These are phyloP conservation scores for Epistrophe eligans DNA, from an alignment of 2,888 invertebrate species.

Conservation along the genomic window DNA sequence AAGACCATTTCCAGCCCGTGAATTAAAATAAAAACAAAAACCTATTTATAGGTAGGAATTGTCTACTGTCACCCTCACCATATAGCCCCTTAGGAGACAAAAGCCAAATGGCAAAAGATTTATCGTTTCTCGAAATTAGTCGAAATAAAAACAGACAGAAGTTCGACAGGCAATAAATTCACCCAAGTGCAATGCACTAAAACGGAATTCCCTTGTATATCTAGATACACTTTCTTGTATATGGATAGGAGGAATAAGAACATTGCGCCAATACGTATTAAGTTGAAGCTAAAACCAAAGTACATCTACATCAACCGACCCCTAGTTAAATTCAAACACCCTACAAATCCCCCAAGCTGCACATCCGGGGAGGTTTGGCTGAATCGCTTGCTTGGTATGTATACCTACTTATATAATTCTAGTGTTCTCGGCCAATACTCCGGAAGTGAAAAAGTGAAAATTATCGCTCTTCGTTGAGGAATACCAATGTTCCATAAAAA, in stretches of 20 bases:
- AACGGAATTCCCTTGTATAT: constrained; percentile 63
- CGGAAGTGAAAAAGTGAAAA: constrained; percentile 77
- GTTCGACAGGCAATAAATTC: constrained; percentile 76
- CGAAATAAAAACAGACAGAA: constrained; percentile 73
- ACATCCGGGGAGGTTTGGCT: constrained; percentile 4
- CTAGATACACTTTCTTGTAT: background rate
- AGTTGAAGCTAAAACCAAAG: constrained; percentile 6
- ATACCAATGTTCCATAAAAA: constrained; percentile 30
- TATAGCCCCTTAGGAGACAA: constrained; percentile 43
- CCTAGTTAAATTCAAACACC: constrained; percentile 54
- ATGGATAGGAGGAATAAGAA: background rate
- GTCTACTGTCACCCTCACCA: background rate
- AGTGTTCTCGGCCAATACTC: constrained; percentile 77
- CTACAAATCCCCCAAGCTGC: constrained; percentile 3
- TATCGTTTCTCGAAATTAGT: constrained; percentile 73
- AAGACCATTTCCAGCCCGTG: no score
- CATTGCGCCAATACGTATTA: constrained; percentile 10
- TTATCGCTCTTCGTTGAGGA: constrained; percentile 71
- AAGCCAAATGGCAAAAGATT: constrained; percentile 69
- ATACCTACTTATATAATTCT: background rate
- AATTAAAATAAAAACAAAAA: background rate
- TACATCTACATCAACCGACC: constrained; percentile 16
- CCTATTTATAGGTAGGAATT: background rate
- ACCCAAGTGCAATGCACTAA: constrained; percentile 72
- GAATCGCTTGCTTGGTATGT: constrained; percentile 4